Percentiles rank a stretch among this genome's conserved stretches.
These are phyloP conservation scores for Eucriotettix oculatus DNA, from an alignment of 2,888 invertebrate species.

Conservation along the genomic window DNA sequence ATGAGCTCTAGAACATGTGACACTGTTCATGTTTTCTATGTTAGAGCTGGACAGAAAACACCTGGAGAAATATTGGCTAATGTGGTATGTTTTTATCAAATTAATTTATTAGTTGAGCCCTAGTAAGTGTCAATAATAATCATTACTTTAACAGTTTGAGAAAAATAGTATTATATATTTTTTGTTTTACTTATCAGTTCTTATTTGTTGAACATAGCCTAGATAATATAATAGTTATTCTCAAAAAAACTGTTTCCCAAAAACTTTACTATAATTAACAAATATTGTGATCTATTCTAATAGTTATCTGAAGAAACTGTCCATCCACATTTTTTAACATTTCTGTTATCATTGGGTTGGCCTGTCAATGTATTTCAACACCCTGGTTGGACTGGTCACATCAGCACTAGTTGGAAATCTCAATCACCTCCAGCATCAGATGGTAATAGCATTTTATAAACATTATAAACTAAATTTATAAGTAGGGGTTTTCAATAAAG, in stretches of 20 bases:
- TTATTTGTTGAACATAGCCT: too few species aligned
- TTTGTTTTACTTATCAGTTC: too few species aligned
- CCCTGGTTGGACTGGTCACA: slow-evolving; percentile 89
- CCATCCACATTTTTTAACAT: slow-evolving; percentile 36
- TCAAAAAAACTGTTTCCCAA: neutral
- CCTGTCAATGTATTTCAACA: slow-evolving; percentile 72
- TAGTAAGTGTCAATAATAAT: too few species aligned
- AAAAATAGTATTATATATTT: too few species aligned
- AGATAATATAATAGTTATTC: neutral
- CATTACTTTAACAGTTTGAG: too few species aligned
- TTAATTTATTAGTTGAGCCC: neutral
- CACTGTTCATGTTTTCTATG: slow-evolving; percentile 89
- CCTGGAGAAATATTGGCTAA: slow-evolving; percentile 68
- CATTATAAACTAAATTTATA: neutral
- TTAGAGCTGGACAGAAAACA: slow-evolving; percentile 64
- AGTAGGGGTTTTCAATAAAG: neutral
- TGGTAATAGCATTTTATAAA: neutral
- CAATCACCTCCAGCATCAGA: too few species aligned
- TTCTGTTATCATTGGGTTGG: slow-evolving; percentile 64
- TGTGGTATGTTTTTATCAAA: slow-evolving; percentile 32
- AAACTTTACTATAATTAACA: neutral
- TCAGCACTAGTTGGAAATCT: slow-evolving; percentile 64
- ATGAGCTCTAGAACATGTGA: slow-evolving; percentile 76
- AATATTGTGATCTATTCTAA: slow-evolving; percentile 3
- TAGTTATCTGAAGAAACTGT: slow-evolving; percentile 26